These are phyloP conservation scores for Pedionomus torquatus DNA, from an alignment of 2,113 vertebrate genomes.

Conservation along the genomic window DNA sequence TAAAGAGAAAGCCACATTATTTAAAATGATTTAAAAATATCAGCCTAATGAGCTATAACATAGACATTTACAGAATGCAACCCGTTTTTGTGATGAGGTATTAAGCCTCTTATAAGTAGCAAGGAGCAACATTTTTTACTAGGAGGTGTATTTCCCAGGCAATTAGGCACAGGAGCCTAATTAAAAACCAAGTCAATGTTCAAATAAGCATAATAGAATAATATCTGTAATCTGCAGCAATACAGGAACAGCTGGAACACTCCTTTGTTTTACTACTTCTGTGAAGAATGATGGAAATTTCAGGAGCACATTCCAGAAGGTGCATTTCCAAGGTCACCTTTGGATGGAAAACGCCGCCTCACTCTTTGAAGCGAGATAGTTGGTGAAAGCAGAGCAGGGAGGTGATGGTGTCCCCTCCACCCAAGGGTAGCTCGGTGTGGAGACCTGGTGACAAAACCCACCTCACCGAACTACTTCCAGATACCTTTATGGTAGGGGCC, in stretches of 20 bases:
- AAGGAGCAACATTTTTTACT: constrained; percentile 44
- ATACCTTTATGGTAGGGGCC: not conserved
- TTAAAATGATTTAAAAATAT: constrained; percentile 47
- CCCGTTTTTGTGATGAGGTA: constrained; percentile 2
- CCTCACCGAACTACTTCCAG: not conserved
- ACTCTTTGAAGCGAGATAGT: not conserved
- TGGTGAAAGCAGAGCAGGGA: not conserved
- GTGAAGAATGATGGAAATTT: not conserved
- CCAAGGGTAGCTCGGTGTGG: not conserved
- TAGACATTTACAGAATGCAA: constrained; percentile 20
- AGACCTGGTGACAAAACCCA: not conserved
- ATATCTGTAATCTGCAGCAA: constrained; percentile 18
- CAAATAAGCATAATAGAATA: constrained; percentile 57
- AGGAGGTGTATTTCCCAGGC: constrained; percentile 48
- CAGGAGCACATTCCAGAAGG: not conserved
- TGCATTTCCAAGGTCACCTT: not conserved
- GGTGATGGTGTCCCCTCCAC: not conserved
- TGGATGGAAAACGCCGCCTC: not conserved
- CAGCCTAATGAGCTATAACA: constrained; percentile 45
- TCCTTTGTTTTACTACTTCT: not conserved
- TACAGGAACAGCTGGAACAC: not conserved
- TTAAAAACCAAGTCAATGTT: constrained; percentile 71
- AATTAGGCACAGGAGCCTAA: constrained; percentile 69
- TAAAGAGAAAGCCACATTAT: constrained; percentile 42
- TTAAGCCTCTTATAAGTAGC: constrained; percentile 42